Percentiles rank a stretch among this genome's conserved stretches.
These are phyloP conservation scores for Chinchilla lanigera DNA, from an alignment of 2,113 vertebrate genomes.

Conservation along the genomic window DNA sequence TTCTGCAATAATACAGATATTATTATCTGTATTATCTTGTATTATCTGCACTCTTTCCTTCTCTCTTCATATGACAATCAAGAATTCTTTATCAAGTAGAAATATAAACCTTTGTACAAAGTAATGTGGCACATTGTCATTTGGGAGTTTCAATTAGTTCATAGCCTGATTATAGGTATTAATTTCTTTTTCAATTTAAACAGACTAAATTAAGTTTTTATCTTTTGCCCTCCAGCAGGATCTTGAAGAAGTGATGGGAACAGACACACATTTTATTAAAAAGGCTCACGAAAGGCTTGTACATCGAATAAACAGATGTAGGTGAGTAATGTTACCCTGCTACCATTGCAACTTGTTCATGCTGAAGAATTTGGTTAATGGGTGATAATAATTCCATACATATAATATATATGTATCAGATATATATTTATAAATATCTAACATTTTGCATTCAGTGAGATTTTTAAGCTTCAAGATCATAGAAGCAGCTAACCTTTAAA, in stretches of 20 bases:
- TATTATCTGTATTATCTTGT: too few relatives aligned
- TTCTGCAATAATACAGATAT: too few relatives aligned
- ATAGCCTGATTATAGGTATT: background rate
- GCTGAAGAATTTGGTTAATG: background rate
- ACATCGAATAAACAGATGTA: background rate
- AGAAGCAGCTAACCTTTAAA: background rate
- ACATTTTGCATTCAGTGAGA: background rate
- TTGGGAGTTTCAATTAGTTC: conserved; percentile 11
- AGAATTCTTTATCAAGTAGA: background rate
- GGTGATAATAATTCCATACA: background rate
- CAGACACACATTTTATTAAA: background rate
- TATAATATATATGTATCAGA: background rate
- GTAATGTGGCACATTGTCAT: background rate
- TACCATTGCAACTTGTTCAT: background rate
- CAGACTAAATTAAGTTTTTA: conserved; percentile 38
- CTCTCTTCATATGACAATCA: background rate
- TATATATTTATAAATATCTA: background rate
- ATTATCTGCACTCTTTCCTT: background rate
- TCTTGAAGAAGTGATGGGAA: background rate
- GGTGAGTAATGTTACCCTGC: background rate
- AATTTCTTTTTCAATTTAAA: background rate
- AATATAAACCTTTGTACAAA: background rate
- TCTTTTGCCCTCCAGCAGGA: background rate
- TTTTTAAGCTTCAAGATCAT: background rate
- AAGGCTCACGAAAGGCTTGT: background rate